These are phyloP conservation scores for Balaenoptera acutorostrata DNA, from an alignment of 2,113 vertebrate species.

Conservation along the genomic window DNA sequence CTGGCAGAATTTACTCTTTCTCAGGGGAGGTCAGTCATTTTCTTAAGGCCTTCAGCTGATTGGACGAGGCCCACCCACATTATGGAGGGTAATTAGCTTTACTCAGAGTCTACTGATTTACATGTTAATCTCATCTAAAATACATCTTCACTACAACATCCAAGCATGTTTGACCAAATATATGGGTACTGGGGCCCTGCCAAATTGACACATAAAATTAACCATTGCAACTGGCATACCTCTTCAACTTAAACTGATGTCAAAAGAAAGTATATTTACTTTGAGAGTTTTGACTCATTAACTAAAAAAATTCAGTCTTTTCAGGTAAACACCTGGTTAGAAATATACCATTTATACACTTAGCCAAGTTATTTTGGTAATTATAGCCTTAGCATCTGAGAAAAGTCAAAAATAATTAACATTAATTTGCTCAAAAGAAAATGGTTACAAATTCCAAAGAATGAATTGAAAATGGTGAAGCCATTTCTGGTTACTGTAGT, in stretches of 20 bases:
- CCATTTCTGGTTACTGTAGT: background rate
- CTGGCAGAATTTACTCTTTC: background rate
- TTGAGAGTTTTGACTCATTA: background rate
- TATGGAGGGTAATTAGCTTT: background rate
- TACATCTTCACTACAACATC: background rate
- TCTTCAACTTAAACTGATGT: background rate
- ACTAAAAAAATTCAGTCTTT: background rate
- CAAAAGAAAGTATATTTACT: background rate
- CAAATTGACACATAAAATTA: background rate
- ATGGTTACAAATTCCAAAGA: background rate
- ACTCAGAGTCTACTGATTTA: background rate
- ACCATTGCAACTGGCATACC: background rate
- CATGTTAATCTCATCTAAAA: background rate
- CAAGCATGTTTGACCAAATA: background rate
- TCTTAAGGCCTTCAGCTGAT: background rate
- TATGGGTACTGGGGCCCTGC: background rate
- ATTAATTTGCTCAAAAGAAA: conserved; percentile 12
- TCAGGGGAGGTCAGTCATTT: background rate
- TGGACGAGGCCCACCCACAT: background rate
- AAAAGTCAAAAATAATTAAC: background rate
- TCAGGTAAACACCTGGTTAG: background rate
- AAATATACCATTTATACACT: background rate
- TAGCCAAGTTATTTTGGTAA: conserved; percentile 13
- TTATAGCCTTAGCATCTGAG: background rate
- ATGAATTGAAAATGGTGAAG: background rate